phyloP scores from a whole-genome alignment of 2,113 vertebrate species.

The Ceyx margarethae region DNA sequence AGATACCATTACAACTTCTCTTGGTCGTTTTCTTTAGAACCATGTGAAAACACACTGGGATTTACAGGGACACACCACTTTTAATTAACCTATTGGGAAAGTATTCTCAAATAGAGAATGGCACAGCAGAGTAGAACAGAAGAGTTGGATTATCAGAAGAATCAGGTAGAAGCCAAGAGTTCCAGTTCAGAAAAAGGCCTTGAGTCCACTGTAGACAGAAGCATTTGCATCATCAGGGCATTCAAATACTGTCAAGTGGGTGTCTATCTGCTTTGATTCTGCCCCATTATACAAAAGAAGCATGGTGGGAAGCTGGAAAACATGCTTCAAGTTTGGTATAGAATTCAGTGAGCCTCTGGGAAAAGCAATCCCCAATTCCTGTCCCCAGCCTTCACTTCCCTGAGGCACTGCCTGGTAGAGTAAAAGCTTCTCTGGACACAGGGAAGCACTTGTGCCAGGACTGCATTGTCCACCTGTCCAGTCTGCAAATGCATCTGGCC shows the following conservation, averaged over 20 bases:
- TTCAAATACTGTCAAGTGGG: neutral
- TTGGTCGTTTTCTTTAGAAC: neutral
- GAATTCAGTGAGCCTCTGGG: neutral
- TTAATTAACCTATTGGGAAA: neutral
- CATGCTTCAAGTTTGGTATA: neutral
- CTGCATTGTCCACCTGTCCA: neutral
- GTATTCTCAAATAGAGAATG: neutral
- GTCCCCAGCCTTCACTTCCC: neutral
- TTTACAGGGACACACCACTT: neutral
- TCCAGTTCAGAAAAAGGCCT: neutral
- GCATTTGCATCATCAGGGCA: neutral
- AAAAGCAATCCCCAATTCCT: neutral
- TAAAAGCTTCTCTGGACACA: accelerated
- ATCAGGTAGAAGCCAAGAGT: neutral
- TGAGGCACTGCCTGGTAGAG: neutral
- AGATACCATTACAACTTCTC: neutral
- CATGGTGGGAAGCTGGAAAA: neutral
- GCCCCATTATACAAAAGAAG: neutral
- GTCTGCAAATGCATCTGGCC: neutral
- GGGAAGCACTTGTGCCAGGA: neutral
- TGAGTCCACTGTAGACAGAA: neutral
- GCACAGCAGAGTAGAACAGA: neutral
- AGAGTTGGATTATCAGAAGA: neutral
- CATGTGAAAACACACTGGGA: neutral
- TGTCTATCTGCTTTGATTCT: neutral